Base-by-base conservation (phyloP, 2,113 vertebrate species). In the Uria lomvia region DNA sequence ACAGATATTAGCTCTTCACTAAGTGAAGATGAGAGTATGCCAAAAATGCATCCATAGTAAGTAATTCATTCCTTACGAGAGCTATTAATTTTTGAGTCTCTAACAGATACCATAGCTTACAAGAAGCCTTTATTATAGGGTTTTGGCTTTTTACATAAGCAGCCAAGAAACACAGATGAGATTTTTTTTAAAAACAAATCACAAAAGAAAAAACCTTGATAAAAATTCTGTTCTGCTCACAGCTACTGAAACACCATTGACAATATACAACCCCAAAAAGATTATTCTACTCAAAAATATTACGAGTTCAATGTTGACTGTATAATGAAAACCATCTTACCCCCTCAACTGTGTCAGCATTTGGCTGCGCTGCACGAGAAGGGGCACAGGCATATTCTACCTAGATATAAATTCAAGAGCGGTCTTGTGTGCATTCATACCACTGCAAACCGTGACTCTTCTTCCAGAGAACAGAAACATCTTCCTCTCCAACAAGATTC, bases 11-110 rank as follows among this genome's bases (percentile, higher is more conserved):
- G 72, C 60, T 71, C 76, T 40, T 56, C 1, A 18, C 45, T 14
- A 30, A 58, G n/a, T 0, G 16, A 30, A 18, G 77, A 70, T 1
- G 47, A 70, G 74, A 66, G 45, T 0, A 8, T 0, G 21, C 43
- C 7, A 32, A 58, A 76, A 76, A 86, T 0, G 23, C 55, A 75
- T 62, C 5, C 59, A 52, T 24, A 65, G 0, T 76, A 72, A 62
- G 63, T 58, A 58, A 79, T 58, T 86, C 16, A 65, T 60, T 78
- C 80, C 62, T 65, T 66, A 23, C 2, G 23, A 92, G 52, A 83
- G 55, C 74, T 70, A 30, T n/a, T 89, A 8, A 36, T 38, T 81
- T 75, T 42, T 9, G 12, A 71, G 13, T 40, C 53, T 66, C 68
- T 21, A 79, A 26, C 17, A 91, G 68, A 52, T 12, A 91, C n/a